Conservation (phyloP, 2,888 invertebrate species). For the Apeira syringaria region DNA sequence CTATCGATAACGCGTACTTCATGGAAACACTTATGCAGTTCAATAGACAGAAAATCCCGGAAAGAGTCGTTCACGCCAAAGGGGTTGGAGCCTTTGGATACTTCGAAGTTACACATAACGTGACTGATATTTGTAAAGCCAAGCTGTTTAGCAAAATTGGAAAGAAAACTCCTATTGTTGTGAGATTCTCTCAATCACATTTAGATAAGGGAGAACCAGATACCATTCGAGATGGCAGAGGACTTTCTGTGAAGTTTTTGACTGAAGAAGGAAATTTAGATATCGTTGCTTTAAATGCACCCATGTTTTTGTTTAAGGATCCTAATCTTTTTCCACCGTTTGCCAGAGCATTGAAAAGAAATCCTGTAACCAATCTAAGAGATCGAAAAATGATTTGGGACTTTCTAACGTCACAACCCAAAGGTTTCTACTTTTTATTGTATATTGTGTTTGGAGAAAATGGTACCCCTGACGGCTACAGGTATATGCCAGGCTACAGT, state of each 20-base stretch:
- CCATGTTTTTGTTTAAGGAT: constrained; percentile 94
- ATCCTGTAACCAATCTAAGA: constrained; percentile 93
- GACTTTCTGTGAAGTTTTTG: constrained; percentile 86
- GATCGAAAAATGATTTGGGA: constrained; percentile 97
- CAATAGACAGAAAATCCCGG: constrained; percentile 83
- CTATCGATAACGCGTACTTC: neutral
- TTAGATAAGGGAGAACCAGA: constrained; percentile 94
- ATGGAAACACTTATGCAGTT: neutral
- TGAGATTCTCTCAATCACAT: constrained; percentile 90
- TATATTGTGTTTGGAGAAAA: constrained; percentile 94
- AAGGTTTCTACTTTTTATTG: constrained; percentile 91
- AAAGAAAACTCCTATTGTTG: constrained; percentile 89
- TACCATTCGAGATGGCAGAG: constrained; percentile 92
- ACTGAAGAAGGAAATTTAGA: constrained; percentile 87
- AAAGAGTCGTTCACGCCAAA: constrained; percentile 96
- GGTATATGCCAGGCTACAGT: constrained; percentile 96
- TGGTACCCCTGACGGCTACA: constrained; percentile 94
- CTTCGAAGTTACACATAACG: constrained; percentile 93
- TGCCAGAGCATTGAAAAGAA: constrained; percentile 96
- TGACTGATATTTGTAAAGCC: constrained; percentile 89
- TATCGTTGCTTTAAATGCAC: constrained; percentile 94
- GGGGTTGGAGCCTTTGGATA: constrained; percentile 94
- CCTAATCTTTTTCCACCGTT: constrained; percentile 94
- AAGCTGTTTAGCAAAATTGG: constrained; percentile 88
- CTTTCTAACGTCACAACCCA: constrained; percentile 92